Evolutionary conservation across 2,888 invertebrate genomes (phyloP), one percentile per base, ranked within the genome.

Genomic region (Drosophila infuscata): DNA sequence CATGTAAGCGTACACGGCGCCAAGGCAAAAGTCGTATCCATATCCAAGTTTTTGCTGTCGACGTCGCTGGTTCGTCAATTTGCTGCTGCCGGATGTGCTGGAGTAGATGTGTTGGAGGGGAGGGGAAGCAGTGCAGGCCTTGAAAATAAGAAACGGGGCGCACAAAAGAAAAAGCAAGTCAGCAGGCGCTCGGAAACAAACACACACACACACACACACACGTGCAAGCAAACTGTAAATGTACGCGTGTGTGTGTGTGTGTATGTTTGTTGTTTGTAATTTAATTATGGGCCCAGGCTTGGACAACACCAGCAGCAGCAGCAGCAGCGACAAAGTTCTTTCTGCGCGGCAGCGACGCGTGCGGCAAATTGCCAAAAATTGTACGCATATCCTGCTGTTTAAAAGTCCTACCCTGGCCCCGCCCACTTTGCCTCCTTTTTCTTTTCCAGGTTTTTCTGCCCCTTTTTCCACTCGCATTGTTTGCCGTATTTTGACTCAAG

Each of bases 361-460:
- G 81, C 82, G 79, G 87, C 87, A 87, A 87, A 90, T 87, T 89
- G 90, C 87, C 90, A 87, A 90, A 86, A 87, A 83, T 81, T 82
- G 82, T 89, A 90, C 89, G 90, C 90, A 89, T 87, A 87, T 87
- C 87, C 87, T 90, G 87, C 89, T 87, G 87, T 74, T 87, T 82
- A 84, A 90, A 87, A 90, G 82, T 87, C 72, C 88, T 70, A 48
- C 33, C 38, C n/a, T 4, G 43, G 11, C 43, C 57, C 52, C 35
- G 17, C 48, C 17, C 54, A n/a, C 32, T 1, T 52, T 29, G 46
- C 46, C 46, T 48, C 38, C 53, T 36, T 20, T 15, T 59, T 52
- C 35, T 82, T 86, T 82, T 74, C 67, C 63, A 64, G 68, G 70
- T 60, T 82, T 77, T 83, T 79, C 81, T 88, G 74, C 70, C 83